Base-by-base conservation (phyloP, 2,888 invertebrate species). In the Noctua janthina region DNA sequence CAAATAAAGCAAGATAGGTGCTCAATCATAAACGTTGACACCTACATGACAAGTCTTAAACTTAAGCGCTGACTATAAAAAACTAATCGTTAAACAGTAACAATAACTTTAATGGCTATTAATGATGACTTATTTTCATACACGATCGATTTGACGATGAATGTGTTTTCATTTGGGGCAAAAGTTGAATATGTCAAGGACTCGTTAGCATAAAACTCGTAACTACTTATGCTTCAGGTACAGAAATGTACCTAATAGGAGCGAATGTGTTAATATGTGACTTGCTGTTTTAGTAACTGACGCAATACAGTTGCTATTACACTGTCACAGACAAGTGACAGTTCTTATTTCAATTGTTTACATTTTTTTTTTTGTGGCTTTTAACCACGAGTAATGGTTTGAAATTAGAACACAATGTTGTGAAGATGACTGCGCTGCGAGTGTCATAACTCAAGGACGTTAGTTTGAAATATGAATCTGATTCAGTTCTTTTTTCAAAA, bases 61-160 rank as follows among this genome's bases (percentile, higher is more conserved):
- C n/a, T 75, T n/a, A 39, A 76, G 15, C 17, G 6, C 23, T 17
- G 15, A 66, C 23, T 51, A 54, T 64, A 59, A 23, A 46, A 13
- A 70, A 62, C 2, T 23, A 43, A 64, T 76, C 70, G 59, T 87
- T 68, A 75, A 76, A 84, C 29, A 49, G 43, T 46, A 6, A 67
- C 56, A 77, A 76, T 66, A n/a, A 74, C 20, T 43, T 66, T 72
- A 43, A 39, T 51, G 17, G 20, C 20, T 73, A 49, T 62, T 74
- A 15, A 51, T 17, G n/a, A 56, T 64, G 39, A 75, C 62, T 70
- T 77, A 87, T 87, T 77, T 75, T 49, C 43, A 0, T 74, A 67
- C 87, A 87, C 70, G 77, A 43, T 56, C 43, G 56, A 46, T 69
- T 66, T 70, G 39, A 56, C 13, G 39, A 66, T 49, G 39, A 8